These are phyloP conservation scores for Meriones unguiculatus DNA, from an alignment of 2,113 vertebrate species.

Conservation along the genomic window DNA sequence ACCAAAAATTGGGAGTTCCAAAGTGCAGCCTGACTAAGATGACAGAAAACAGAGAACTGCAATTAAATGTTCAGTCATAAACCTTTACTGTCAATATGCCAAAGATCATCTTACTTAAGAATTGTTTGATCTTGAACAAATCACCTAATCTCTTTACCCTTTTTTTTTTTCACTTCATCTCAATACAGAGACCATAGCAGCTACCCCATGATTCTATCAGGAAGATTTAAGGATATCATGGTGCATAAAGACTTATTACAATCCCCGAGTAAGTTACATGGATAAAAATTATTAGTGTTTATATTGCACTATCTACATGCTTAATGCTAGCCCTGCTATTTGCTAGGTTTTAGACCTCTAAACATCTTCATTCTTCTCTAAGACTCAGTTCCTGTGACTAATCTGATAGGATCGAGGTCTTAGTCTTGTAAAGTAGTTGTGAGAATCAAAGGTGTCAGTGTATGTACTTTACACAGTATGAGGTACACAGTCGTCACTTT, in stretches of 20 bases:
- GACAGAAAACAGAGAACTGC: neutral
- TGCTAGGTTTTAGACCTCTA: constrained; percentile 1
- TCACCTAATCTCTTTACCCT: neutral
- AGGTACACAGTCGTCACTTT: neutral
- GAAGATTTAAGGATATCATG: neutral
- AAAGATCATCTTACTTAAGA: neutral
- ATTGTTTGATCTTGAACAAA: neutral
- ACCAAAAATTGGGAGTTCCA: neutral
- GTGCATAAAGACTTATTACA: neutral
- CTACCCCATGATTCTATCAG: neutral
- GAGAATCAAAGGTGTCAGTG: neutral
- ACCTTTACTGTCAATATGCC: neutral
- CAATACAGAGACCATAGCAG: neutral
- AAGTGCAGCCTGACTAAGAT: neutral
- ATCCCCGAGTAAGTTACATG: neutral
- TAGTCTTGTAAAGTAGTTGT: neutral
- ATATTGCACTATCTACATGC: constrained; percentile 19
- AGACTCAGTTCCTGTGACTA: constrained; percentile 6
- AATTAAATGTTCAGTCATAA: constrained; percentile 5
- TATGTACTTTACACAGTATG: neutral
- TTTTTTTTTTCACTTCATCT: constrained; percentile 13
- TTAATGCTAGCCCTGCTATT: neutral
- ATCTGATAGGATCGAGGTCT: neutral
- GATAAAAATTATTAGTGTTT: neutral
- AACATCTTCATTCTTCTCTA: neutral